These are phyloP conservation scores for Luidia sarsii DNA, from an alignment of 53 echinoderm and acorn worm genomes.

Conservation along the genomic window DNA sequence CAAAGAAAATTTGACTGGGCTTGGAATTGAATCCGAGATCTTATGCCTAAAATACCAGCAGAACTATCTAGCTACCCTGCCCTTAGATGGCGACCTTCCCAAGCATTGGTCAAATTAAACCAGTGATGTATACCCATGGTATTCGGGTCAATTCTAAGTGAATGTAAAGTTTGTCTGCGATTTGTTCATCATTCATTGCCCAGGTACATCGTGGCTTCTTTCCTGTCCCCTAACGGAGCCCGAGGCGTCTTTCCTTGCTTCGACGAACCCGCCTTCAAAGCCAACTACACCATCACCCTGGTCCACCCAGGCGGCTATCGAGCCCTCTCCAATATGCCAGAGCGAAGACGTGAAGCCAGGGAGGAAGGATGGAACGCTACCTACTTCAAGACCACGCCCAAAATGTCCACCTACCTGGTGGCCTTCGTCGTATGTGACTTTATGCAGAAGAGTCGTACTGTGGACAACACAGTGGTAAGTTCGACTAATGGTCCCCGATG, in stretches of 20 bases:
- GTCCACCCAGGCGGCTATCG: constrained; percentile 68
- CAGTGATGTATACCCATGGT: too few relatives aligned
- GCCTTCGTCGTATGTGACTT: constrained; percentile 88
- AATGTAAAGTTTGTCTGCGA: not conserved
- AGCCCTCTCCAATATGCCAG: constrained; percentile 92
- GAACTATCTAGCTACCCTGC: too few relatives aligned
- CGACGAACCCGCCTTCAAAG: constrained; percentile 90
- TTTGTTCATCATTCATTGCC: not conserved
- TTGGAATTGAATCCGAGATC: too few relatives aligned
- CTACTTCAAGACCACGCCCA: constrained; percentile 76
- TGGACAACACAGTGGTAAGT: constrained; percentile 34
- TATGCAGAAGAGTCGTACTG: constrained; percentile 28
- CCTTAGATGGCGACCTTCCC: too few relatives aligned
- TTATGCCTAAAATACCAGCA: too few relatives aligned
- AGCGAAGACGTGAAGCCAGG: not conserved
- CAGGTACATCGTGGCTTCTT: constrained; percentile 83
- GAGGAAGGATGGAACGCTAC: constrained; percentile 62
- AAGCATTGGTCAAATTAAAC: too few relatives aligned
- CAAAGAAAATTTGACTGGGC: too few relatives aligned
- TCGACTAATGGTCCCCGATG: too few relatives aligned
- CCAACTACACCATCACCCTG: constrained; percentile 84
- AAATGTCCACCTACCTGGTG: constrained; percentile 91
- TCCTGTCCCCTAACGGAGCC: constrained; percentile 81
- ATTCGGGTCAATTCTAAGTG: too few relatives aligned
- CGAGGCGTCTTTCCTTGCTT: constrained; percentile 88